Percentiles rank a stretch among this genome's conserved stretches.
phyloP scores from a whole-genome alignment of 2,113 vertebrate genomes.

The Hydropotes inermis region DNA sequence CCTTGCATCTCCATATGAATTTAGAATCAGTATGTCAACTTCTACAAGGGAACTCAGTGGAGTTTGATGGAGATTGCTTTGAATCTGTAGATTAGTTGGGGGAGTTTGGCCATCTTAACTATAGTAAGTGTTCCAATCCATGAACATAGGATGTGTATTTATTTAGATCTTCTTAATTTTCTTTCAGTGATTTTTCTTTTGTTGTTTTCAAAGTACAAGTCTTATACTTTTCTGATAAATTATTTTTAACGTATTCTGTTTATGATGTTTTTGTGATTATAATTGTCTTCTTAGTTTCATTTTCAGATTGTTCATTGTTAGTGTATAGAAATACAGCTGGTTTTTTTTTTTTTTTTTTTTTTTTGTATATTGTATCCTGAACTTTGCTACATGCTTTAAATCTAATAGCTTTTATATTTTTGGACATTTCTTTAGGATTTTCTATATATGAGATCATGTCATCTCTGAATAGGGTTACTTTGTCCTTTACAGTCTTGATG shows the following conservation, averaged over 20 bases:
- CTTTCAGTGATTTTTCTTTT: background rate
- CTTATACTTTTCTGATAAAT: background rate
- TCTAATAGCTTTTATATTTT: background rate
- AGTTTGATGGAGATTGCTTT: background rate
- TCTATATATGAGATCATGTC: background rate
- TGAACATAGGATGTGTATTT: background rate
- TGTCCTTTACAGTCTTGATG: background rate
- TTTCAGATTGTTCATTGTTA: background rate
- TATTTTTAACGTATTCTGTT: background rate
- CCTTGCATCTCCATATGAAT: background rate
- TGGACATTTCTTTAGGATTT: background rate
- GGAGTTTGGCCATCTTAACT: background rate
- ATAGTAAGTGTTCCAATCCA: background rate
- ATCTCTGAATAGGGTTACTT: background rate
- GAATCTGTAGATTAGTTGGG: background rate
- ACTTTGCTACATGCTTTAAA: background rate
- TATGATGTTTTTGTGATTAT: background rate
- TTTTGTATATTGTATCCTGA: background rate
- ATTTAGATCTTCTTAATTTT: background rate
- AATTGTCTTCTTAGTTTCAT: background rate
- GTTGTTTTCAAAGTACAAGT: background rate
- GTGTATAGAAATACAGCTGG: background rate
- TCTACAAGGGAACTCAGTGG: background rate
- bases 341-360: background rate
- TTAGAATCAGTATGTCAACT: background rate